phyloP scores from a whole-genome alignment of 23 tunicate species.

The Halocynthia aurantium region DNA sequence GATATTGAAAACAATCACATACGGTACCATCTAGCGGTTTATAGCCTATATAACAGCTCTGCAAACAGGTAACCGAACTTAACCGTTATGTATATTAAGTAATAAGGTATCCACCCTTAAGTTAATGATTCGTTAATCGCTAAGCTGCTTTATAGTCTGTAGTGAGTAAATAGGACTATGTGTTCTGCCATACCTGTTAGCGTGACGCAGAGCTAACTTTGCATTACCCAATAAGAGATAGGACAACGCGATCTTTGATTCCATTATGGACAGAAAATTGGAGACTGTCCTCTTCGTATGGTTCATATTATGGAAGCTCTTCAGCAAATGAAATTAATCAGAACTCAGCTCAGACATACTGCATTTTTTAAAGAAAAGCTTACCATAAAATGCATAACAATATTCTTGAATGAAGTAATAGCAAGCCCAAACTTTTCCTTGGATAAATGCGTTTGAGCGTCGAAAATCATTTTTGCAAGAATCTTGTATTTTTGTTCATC shows the following conservation, averaged over 20 bases:
- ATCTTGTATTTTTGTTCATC: not conserved
- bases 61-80: not conserved
- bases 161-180: not conserved
- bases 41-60: not conserved
- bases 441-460: slow-evolving; percentile 4
- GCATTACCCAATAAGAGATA: slow-evolving; percentile 13
- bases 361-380: not conserved
- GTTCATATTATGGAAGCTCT: too few species aligned
- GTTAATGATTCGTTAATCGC: not conserved
- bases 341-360: too few species aligned
- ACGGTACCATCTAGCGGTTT: too few species aligned
- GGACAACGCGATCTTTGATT: slow-evolving; percentile 6
- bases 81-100: not conserved
- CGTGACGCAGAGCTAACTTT: slow-evolving; percentile 13
- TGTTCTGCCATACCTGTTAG: slow-evolving; percentile 3
- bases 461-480: not conserved
- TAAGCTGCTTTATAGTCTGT: not conserved
- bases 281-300: not conserved
- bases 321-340: too few species aligned
- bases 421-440: slow-evolving; percentile 1
- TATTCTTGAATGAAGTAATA: slow-evolving; percentile 6
- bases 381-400: not conserved
- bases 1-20: too few species aligned
- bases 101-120: not conserved
- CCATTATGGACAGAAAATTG: slow-evolving; percentile 5